Evolutionary conservation across 30 jellyfish, hydroid and myxozoan genomes (phyloP), one percentile per base, ranked within the genome.

Genomic region (Aurelia sp.): DNA sequence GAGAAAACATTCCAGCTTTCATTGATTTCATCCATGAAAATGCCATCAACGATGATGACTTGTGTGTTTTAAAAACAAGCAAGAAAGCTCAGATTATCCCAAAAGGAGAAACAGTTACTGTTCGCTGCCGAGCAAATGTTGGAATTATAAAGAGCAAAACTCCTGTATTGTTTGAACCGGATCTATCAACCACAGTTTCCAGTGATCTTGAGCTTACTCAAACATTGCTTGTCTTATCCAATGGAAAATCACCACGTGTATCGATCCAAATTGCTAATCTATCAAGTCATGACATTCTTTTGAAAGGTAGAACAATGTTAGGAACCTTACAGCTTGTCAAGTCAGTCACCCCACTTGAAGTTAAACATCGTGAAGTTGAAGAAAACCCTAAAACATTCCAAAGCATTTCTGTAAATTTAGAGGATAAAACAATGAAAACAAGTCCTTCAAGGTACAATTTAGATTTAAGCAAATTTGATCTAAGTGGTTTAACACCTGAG

Each of bases 41-140:
- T 71, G 82, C 82, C 82, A 71, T 35, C 27, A 71, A 71, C 27
- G 66, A 71, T 71, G 82, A 40, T n/a, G 66, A 71, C 82, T 71
- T 71, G 59, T 41, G 82, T 71, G 53, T 40, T 51, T 71, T 71
- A 41, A 71, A 71, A 40, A 30, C 66, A 40, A 71, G 66, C 20
- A 71, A 11, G 66, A 71, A 71, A 40, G 66, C 82, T 41, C 82
- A 71, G 66, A 35, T 71, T 31, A 57, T 62, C 20, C 73, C 73
- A 62, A 62, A 62, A 62, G 73, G 73, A 62, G 73, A 17, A 62
- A 62, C 15, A 62, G 73, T 62, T 62, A 18, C 73, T 17, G 73
- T 62, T 17, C 73, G 21, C 73, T 62, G 73, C 20, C 73, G 73
- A 10, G 73, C 73, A 1, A 62, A 62, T 62, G 73, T 62, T 62